A percentile compares a stretch with the other conserved stretches of the same genome.
Evolutionary conservation across 2,797 vertebrate genomes (phyloP).

Genomic region (Lophius americanus): DNA sequence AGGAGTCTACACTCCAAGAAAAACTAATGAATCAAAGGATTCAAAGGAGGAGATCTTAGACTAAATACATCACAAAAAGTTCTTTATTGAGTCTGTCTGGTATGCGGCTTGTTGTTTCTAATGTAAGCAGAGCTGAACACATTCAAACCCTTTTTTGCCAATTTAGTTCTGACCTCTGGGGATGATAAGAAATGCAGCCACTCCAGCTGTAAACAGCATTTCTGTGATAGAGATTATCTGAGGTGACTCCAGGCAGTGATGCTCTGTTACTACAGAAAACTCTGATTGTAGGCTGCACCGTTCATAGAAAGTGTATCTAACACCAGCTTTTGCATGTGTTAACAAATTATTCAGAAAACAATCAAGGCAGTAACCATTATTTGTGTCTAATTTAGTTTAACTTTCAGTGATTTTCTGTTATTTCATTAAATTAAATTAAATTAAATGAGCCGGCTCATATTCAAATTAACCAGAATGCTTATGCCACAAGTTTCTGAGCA

Average conservation of each 20-base stretch:
- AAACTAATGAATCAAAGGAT: conserved; percentile 16
- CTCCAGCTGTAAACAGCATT: conserved; percentile 28
- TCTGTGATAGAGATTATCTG: conserved; percentile 34
- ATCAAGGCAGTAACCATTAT: background rate
- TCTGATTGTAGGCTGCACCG: conserved; percentile 53
- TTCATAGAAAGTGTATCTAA: conserved; percentile 19
- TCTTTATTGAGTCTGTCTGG: conserved; percentile 14
- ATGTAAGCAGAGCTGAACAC: conserved; percentile 21
- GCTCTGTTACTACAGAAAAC: conserved; percentile 22
- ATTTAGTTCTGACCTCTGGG: conserved; percentile 45
- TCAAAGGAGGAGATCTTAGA: background rate
- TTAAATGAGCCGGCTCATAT: too few species aligned
- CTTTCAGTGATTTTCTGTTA: background rate
- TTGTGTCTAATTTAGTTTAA: background rate
- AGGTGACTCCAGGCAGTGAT: conserved; percentile 33
- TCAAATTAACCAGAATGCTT: background rate
- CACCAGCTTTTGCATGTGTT: conserved; percentile 12
- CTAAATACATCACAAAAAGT: conserved; percentile 9
- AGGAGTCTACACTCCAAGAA: conserved; percentile 10
- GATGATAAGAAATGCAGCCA: conserved; percentile 27
- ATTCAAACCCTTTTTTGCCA: conserved; percentile 26
- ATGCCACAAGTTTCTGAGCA: background rate
- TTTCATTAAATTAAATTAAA: too few species aligned
- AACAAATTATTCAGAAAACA: conserved; percentile 9
- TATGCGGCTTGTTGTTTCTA: conserved; percentile 11